Base-by-base conservation (phyloP, 2,113 vertebrate species). In the Melanotaenia duboulayi region DNA sequence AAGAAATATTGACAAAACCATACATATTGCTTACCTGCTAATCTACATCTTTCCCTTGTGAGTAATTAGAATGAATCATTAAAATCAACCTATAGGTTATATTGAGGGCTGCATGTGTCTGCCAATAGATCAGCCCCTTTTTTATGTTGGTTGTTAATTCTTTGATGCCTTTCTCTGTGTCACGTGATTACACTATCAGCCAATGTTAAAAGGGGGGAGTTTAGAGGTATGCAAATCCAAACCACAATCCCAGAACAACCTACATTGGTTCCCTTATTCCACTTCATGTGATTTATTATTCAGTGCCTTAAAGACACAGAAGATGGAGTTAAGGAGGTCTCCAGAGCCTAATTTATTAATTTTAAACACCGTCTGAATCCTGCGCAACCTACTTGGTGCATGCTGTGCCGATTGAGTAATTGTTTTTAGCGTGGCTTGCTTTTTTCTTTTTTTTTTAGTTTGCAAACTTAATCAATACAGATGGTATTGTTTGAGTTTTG, bases 301-400 rank as follows among this genome's bases (percentile, higher is more conserved):
- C 40, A 74, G 79, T 90, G 73, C 76, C 87, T 89, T 84, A 82
- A 78, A 82, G 77, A 85, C 69, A 80, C 66, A 71, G 69, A 78
- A 70, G 79, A 90, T 76, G 73, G 81, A 85, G 87, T 84, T 79
- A 81, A 84, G 87, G 74, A 87, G 70, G 86, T 89, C 90, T 90
- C 91, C 57, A 20, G 88, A 90, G 92, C 49, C 86, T 88, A 83
- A 92, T 93, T 93, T 89, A 91, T 87, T 84, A 92, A 89, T 90
- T 90, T 76, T 81, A 79, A 65, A 40, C 66, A 68, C 56, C 12
- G 66, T 78, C 60, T 37, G 63, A 48, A 75, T 81, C 71, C 72
- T 76, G 58, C 70, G 25, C 66, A 76, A 61, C 78, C 78, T 56
- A 64, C 59, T 61, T 77, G 79, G 37, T 84, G 81, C 71, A 56